Evolutionary conservation across 2,113 vertebrate genomes (phyloP).

Genomic region (Lepisosteus oculatus): DNA sequence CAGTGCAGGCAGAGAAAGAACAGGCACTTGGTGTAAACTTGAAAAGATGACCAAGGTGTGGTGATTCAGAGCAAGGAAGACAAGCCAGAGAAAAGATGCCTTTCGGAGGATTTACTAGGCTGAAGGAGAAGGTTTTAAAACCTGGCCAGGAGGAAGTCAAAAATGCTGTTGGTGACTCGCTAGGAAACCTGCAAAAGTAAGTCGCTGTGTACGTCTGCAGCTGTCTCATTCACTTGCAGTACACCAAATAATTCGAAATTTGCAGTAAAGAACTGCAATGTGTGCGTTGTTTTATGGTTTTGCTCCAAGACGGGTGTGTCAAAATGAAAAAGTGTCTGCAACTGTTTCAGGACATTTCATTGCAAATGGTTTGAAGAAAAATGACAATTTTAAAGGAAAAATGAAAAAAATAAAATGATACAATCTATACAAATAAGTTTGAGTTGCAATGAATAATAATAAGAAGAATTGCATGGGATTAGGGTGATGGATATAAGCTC

Average conservation of each 20-base stretch:
- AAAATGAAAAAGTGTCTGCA: too few relatives aligned
- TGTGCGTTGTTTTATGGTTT: too few relatives aligned
- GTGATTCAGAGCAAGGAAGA: slow-evolving; percentile 30
- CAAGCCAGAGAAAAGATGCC: slow-evolving; percentile 72
- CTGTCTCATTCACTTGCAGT: too few relatives aligned
- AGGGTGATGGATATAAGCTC: too few relatives aligned
- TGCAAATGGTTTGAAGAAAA: not conserved
- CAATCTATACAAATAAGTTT: not conserved
- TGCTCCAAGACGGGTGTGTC: too few relatives aligned
- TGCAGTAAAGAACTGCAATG: too few relatives aligned
- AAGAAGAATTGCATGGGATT: not conserved
- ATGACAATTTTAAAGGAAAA: not conserved
- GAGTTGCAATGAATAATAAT: not conserved
- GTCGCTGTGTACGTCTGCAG: slow-evolving; percentile 21
- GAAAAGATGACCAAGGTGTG: slow-evolving; percentile 38
- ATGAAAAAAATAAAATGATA: not conserved
- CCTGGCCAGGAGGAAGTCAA: slow-evolving; percentile 88
- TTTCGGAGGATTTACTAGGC: slow-evolving; percentile 74
- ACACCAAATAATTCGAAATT: too few relatives aligned
- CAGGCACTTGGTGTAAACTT: slow-evolving; percentile 9
- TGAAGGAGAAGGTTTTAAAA: slow-evolving; percentile 83
- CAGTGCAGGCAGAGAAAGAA: not conserved
- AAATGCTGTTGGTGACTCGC: slow-evolving; percentile 74
- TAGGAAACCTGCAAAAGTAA: slow-evolving; percentile 94
- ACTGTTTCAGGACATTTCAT: not conserved